A percentile compares a stretch with the other conserved stretches of the same genome.
Evolutionary conservation across 2,113 vertebrate genomes (phyloP).

Genomic region (Crotalus helleri): DNA sequence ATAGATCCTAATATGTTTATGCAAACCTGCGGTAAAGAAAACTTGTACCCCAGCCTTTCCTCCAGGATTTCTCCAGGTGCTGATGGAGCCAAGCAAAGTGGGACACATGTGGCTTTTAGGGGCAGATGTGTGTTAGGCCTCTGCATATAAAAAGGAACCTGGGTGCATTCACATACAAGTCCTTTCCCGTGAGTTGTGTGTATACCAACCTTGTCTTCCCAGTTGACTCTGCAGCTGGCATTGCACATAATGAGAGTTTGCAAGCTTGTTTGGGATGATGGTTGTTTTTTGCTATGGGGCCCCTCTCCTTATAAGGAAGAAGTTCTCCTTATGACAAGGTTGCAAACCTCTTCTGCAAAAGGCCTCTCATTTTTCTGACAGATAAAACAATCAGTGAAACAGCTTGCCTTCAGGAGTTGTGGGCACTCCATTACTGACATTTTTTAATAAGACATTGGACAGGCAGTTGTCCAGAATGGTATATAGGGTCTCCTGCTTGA

Average conservation of each 20-base stretch:
- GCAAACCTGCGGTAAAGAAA: not conserved
- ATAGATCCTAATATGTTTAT: not conserved
- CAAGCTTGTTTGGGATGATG: not conserved
- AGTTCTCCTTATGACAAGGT: no score
- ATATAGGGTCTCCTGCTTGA: no score
- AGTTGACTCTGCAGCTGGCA: not conserved
- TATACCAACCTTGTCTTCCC: not conserved
- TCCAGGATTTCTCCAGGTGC: no score
- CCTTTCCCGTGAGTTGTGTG: not conserved
- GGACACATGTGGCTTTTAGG: not conserved
- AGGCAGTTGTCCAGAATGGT: not conserved
- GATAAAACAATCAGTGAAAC: not conserved
- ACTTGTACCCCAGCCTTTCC: no score
- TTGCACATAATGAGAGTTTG: not conserved
- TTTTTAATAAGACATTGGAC: not conserved
- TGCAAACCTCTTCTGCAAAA: not conserved
- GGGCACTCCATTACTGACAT: not conserved
- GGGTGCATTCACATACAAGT: not conserved
- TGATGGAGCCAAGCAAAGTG: not conserved
- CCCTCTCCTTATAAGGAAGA: not conserved
- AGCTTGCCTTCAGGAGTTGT: not conserved
- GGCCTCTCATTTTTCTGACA: not conserved
- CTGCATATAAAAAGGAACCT: not conserved
- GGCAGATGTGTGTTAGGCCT: not conserved
- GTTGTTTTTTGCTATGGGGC: not conserved